phyloP scores from a whole-genome alignment of 2,113 vertebrate species.

The Callipepla squamata region DNA sequence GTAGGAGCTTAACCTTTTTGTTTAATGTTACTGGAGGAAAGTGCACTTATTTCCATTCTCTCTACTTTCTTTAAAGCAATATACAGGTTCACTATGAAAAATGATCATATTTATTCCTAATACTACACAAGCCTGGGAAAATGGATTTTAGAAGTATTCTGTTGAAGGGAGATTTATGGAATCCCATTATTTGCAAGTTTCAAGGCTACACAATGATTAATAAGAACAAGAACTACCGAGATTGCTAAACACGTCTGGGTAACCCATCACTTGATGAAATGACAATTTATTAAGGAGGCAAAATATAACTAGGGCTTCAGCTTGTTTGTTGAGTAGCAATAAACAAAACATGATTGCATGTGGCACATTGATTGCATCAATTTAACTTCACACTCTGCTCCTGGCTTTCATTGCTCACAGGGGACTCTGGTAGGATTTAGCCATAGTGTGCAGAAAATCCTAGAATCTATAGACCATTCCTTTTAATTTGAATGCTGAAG shows the following conservation, averaged over 20 bases:
- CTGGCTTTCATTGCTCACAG: constrained; percentile 71
- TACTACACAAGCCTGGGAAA: background rate
- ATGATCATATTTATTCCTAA: constrained; percentile 62
- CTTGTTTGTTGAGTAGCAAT: constrained; percentile 70
- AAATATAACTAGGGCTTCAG: constrained; percentile 21
- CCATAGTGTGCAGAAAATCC: constrained; percentile 80
- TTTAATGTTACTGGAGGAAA: constrained; percentile 80
- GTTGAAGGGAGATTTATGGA: constrained; percentile 26
- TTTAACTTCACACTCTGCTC: constrained; percentile 76
- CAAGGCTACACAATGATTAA: constrained; percentile 41
- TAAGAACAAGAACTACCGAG: constrained; percentile 4
- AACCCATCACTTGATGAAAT: background rate
- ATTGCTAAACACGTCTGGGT: background rate
- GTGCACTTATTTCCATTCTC: constrained; percentile 71
- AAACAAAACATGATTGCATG: constrained; percentile 66
- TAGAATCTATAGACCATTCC: constrained; percentile 81
- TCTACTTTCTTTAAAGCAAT: constrained; percentile 69
- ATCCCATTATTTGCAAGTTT: constrained; percentile 25
- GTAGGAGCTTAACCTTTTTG: constrained; percentile 84
- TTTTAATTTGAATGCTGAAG: constrained; percentile 85
- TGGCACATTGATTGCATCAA: constrained; percentile 80
- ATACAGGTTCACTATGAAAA: constrained; percentile 54
- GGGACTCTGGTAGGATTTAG: constrained; percentile 80
- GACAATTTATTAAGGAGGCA: background rate
- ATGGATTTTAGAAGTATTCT: constrained; percentile 29